Conservation (phyloP, 2,888 invertebrate genomes). For the Yponomeuta plumbellus region DNA sequence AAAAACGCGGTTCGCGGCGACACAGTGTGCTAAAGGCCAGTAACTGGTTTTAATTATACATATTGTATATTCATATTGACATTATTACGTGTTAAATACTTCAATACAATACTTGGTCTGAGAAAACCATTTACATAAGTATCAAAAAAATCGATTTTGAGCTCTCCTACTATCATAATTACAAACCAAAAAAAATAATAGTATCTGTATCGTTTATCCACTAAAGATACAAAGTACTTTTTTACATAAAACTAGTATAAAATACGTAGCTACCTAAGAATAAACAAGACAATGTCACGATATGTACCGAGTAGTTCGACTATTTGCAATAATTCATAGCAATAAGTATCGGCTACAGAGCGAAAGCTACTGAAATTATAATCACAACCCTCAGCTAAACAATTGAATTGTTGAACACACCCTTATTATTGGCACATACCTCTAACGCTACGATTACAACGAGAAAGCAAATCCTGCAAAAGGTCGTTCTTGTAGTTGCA, state of each 20-base stretch:
- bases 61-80: not conserved
- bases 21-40: no score
- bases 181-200: constrained; percentile 16
- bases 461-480: not conserved
- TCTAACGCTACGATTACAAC: constrained; percentile 26
- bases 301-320: constrained; percentile 41
- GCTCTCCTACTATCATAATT: constrained; percentile 40
- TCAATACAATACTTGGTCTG: constrained; percentile 43
- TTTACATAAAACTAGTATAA: constrained; percentile 11
- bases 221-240: not conserved
- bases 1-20: no score
- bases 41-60: not conserved
- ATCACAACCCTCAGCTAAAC: constrained; percentile 54
- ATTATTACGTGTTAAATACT: not conserved
- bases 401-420: constrained; percentile 25
- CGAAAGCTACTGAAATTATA: constrained; percentile 34
- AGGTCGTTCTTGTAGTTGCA: no score
- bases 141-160: constrained; percentile 56
- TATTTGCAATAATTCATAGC: not conserved
- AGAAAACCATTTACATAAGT: constrained; percentile 29
- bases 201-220: not conserved
- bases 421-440: constrained; percentile 35
- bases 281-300: constrained; percentile 44
- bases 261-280: constrained; percentile 34
- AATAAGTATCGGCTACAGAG: constrained; percentile 27